These are phyloP conservation scores for Amazona vittata DNA, from an alignment of 2,113 vertebrate genomes.

Conservation along the genomic window DNA sequence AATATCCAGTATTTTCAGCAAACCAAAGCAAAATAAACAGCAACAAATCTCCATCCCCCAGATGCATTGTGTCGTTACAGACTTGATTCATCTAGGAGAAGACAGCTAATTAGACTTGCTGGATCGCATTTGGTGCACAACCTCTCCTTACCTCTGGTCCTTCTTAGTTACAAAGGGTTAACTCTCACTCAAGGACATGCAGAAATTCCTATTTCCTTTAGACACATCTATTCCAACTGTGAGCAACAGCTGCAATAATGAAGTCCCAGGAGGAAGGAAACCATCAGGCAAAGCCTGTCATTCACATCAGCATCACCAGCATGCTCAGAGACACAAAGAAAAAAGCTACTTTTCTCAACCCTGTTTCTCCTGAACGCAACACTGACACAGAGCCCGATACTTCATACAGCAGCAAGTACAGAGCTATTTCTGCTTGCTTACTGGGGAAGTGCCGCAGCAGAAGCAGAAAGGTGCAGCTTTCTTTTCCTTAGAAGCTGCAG, in stretches of 20 bases:
- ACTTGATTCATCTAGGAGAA: neutral
- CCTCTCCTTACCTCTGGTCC: neutral
- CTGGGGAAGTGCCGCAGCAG: neutral
- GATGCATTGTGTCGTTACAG: neutral
- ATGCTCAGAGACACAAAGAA: neutral
- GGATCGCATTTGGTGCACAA: neutral
- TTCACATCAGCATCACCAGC: neutral
- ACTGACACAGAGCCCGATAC: neutral
- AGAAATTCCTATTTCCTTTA: neutral
- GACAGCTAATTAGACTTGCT: accelerated
- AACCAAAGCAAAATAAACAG: neutral
- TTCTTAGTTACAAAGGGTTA: neutral
- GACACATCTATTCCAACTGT: neutral
- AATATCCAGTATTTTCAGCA: neutral
- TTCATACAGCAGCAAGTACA: accelerated
- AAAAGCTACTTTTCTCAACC: neutral
- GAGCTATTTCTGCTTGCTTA: accelerated
- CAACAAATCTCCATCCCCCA: neutral
- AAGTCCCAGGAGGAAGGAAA: neutral
- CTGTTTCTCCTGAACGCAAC: neutral
- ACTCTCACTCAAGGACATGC: neutral
- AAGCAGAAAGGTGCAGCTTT: neutral
- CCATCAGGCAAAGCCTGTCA: neutral
- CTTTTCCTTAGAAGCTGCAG: neutral
- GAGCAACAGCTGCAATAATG: neutral